A percentile compares a stretch with the other conserved stretches of the same genome.
These are phyloP conservation scores for Drosophila meridionalis DNA, from an alignment of 2,888 invertebrate genomes.

Conservation along the genomic window DNA sequence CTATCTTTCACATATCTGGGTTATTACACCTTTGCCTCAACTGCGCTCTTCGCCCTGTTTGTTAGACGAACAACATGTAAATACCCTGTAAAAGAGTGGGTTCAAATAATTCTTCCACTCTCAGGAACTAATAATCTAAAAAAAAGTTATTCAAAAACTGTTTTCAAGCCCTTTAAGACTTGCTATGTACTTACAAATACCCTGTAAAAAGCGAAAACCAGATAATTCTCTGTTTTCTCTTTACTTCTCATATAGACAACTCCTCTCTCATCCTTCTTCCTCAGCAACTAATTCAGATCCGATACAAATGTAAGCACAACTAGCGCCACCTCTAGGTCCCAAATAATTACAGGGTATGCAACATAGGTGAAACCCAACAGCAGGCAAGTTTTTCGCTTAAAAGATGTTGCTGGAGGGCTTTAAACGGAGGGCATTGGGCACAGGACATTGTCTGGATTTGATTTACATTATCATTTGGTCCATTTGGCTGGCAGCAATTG, in stretches of 20 bases:
- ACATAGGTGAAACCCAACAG: neutral
- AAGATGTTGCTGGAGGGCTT: slow-evolving; percentile 1
- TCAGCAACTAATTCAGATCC: neutral
- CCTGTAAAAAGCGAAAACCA: too few species aligned
- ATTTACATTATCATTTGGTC: slow-evolving; percentile 50
- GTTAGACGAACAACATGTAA: neutral
- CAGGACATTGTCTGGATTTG: slow-evolving; percentile 36
- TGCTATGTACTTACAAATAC: neutral
- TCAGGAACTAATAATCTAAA: too few species aligned
- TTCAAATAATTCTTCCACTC: too few species aligned
- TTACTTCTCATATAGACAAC: too few species aligned
- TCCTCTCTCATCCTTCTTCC: neutral
- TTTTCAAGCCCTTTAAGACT: too few species aligned
- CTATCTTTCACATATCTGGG: slow-evolving; percentile 50
- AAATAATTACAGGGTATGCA: slow-evolving; percentile 9
- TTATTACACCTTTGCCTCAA: slow-evolving; percentile 20
- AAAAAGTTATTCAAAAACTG: too few species aligned
- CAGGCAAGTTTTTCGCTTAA: slow-evolving; percentile 7
- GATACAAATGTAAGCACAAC: neutral
- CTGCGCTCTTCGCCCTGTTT: neutral
- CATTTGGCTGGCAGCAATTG: slow-evolving; percentile 34
- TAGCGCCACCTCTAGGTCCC: too few species aligned
- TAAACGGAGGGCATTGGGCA: neutral
- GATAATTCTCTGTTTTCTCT: too few species aligned
- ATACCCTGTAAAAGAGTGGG: slow-evolving; percentile 10